phyloP scores from a whole-genome alignment of 2,797 vertebrate genomes.

The Nannoperca australis region DNA sequence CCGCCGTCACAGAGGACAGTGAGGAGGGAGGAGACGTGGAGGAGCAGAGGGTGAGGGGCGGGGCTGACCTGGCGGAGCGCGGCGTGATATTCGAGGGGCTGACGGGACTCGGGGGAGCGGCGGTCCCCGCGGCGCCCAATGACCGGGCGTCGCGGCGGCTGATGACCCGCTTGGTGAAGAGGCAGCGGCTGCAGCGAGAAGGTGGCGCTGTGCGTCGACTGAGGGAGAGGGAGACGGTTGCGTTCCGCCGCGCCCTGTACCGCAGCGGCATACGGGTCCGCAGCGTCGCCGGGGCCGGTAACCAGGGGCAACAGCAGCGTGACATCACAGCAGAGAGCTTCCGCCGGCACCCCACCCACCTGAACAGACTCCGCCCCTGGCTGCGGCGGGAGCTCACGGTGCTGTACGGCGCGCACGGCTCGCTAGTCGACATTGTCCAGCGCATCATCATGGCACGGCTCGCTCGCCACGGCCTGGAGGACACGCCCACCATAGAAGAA shows the following conservation, averaged over 20 bases:
- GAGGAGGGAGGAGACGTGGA: slow-evolving; percentile 35
- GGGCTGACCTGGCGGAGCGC: neutral
- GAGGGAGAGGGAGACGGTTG: slow-evolving; percentile 89
- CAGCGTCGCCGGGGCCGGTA: slow-evolving; percentile 76
- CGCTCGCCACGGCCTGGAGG: slow-evolving; percentile 88
- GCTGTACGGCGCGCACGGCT: slow-evolving; percentile 88
- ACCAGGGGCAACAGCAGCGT: slow-evolving; percentile 74
- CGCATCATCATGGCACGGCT: slow-evolving; percentile 90
- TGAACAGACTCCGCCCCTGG: slow-evolving; percentile 91
- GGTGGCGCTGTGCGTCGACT: slow-evolving; percentile 84
- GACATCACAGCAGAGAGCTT: slow-evolving; percentile 91
- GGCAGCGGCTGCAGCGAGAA: slow-evolving; percentile 83
- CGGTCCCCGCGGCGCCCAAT: slow-evolving; percentile 37
- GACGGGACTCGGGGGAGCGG: slow-evolving; percentile 42
- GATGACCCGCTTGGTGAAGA: slow-evolving; percentile 82
- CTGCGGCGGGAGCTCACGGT: slow-evolving; percentile 91
- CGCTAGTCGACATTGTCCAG: slow-evolving; percentile 90
- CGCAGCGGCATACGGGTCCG: slow-evolving; percentile 87
- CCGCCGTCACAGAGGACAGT: slow-evolving; percentile 9
- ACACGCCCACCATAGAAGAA: slow-evolving; percentile 85
- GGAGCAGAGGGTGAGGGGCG: neutral
- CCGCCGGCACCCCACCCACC: slow-evolving; percentile 85
- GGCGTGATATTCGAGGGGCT: slow-evolving; percentile 87
- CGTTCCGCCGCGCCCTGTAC: slow-evolving; percentile 90
- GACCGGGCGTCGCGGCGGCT: slow-evolving; percentile 83